These are phyloP conservation scores for Hirtodrosophila trivittata DNA, from an alignment of 2,888 invertebrate species.

Conservation along the genomic window DNA sequence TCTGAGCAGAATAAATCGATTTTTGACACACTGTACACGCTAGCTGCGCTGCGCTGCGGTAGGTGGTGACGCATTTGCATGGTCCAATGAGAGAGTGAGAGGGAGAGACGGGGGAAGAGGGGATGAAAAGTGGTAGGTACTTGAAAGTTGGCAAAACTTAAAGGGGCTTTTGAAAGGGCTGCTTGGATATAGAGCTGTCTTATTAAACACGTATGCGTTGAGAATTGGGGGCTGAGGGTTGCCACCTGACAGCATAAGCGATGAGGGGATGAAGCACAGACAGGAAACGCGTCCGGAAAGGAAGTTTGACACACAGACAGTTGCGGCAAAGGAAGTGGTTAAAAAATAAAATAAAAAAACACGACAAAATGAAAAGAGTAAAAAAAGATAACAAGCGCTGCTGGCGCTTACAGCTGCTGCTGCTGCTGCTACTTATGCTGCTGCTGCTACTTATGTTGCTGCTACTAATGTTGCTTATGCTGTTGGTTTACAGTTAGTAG, in stretches of 20 bases:
- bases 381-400: conserved; percentile 31
- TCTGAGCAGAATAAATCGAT: conserved; percentile 32
- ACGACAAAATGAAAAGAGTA: conserved; percentile 42
- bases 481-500: conserved; percentile 60
- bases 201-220: conserved; percentile 6
- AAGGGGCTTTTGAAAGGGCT: conserved; percentile 21
- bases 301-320: conserved; percentile 52
- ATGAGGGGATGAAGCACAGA: conserved; percentile 43
- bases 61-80: conserved; percentile 46
- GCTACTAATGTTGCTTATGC: conserved; percentile 25
- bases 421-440: conserved; percentile 7
- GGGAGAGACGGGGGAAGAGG: conserved; percentile 10
- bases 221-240: conserved; percentile 26
- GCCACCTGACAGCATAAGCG: conserved; percentile 59
- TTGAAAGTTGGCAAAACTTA: conserved; percentile 24
- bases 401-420: conserved; percentile 26
- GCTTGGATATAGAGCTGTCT: too few species aligned
- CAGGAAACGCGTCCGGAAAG: conserved; percentile 70
- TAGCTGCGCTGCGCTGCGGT: conserved; percentile 2
- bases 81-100: neutral
- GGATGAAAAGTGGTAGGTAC: neutral
- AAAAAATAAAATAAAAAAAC: conserved; percentile 40
- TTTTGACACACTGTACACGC: conserved; percentile 47
- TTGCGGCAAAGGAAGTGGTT: conserved; percentile 70
- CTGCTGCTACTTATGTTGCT: conserved; percentile 19